Evolutionary conservation across 2,797 vertebrate genomes (phyloP), one percentile per base, ranked within the genome.

Genomic region (Chiloscyllium punctatum): DNA sequence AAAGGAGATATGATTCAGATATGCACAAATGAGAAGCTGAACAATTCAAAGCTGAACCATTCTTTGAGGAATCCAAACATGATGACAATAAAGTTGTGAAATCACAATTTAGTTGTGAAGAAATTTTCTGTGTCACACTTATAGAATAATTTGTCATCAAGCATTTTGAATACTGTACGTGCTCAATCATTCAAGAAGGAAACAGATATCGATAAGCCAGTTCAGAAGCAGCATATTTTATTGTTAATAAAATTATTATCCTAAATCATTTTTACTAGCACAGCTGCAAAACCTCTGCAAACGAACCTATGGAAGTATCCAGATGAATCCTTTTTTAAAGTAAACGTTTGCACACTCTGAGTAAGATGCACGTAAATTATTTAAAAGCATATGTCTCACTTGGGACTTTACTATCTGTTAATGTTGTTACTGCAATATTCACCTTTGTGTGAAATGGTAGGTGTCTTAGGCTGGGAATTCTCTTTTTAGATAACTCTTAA

Each of bases 321-420:
- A 98, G 97, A 97, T 97, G 97, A 97, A 97, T 96, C 97, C 97
- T 96, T 97, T 48, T 97, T 95, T 97, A 96, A 97, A 97, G 96
- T 98, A 98, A 98, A 97, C 98, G 98, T 98, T 97, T 97, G 79
- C 96, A 97, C 97, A 97, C 97, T 97, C 97, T 97, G 98, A 97
- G 97, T 97, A 98, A 97, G 97, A 97, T 97, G 97, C 97, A 97
- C 97, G 97, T 97, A 97, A 98, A 98, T 98, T 98, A 98, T 98
- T 98, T 98, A 98, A 98, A 98, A 97, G 98, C 96, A 97, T 97
- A 97, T 98, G 97, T 98, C 97, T 97, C 97, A 98, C 97, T 97
- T 97, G 97, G 97, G 97, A 97, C 97, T 97, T 57, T 96, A 96
- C 97, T 97, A 97, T 97, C 97, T 96, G 98, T 98, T 98, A 98